Evolutionary conservation across 2,113 vertebrate species (phyloP), one percentile per base, ranked within the genome.

Genomic region (Tauraco erythrolophus): DNA sequence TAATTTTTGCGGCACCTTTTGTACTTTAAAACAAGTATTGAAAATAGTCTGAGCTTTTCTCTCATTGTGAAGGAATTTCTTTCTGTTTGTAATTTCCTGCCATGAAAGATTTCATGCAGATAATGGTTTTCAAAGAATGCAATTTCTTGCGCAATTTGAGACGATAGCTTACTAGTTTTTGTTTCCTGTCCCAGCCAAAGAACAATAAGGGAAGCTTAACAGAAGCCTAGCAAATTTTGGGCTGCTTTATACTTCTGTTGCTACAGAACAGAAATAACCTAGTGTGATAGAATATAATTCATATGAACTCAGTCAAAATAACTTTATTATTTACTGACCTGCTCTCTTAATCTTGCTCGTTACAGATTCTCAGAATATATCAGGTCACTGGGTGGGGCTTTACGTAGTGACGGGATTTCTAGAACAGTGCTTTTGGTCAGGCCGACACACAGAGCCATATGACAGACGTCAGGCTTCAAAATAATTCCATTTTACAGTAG

Each of bases 21-120:
- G 6, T 70, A 53, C 22, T 94, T 86, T 58, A 62, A 84, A 94
- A 80, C 19, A 86, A 62, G 6, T 25, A 69, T 8, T 70, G 60
- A 81, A 92, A 86, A 54, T 45, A 48, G 16, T 17, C 39, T 51
- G 70, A 28, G 22, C 7, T 95, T 96, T 92, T 94, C 46, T 86
- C 11, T 84, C 76, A 78, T 62, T 75, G 79, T 84, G 64, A 89
- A 94, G 64, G 90, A 96, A 92, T 96, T 97, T 95, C 46, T 95
- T 92, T 80, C 94, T 94, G 62, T 91, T 95, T 94, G 90, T 86
- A 87, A 95, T 97, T 97, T 97, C 91, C 95, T 93, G 85, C 71
- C 46, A 51, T 64, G 51, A 66, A 92, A 94, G 94, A 97, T 95
- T 95, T 91, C 85, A 71, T 56, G 56, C 46, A 89, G 68, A 89